phyloP scores from a whole-genome alignment of 2,797 vertebrate species.

The Erithacus rubecula region DNA sequence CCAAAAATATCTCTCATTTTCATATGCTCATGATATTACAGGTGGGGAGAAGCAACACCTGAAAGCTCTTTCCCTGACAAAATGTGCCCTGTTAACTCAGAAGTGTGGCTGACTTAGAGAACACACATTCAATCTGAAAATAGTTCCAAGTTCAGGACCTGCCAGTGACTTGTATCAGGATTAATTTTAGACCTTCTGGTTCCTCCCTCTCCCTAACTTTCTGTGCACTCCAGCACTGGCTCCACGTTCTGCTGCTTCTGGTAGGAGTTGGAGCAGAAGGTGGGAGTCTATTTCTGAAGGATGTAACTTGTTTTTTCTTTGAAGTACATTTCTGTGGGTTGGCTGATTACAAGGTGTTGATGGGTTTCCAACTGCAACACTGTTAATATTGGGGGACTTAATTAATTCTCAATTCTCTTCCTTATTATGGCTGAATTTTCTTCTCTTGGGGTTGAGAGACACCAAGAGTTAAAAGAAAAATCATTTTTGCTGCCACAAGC shows the following conservation, averaged over 20 bases:
- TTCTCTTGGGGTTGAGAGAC: not conserved
- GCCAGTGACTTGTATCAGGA: not conserved
- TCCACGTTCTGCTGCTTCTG: not conserved
- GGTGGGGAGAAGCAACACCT: not conserved
- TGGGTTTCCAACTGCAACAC: constrained; percentile 56
- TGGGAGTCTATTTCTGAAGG: constrained; percentile 64
- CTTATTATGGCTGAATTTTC: not conserved
- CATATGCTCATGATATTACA: not conserved
- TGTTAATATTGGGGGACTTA: constrained; percentile 16
- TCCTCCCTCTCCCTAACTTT: constrained; percentile 27
- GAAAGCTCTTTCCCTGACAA: not conserved
- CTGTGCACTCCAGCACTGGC: constrained; percentile 11
- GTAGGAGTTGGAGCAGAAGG: constrained; percentile 50
- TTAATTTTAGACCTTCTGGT: constrained; percentile 50
- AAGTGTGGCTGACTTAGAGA: not conserved
- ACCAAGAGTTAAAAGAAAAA: constrained; percentile 62
- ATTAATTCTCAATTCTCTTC: constrained; percentile 18
- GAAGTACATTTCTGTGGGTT: constrained; percentile 49
- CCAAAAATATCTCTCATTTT: not conserved
- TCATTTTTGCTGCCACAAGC: constrained; percentile 7
- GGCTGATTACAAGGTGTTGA: constrained; percentile 64
- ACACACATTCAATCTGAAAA: not conserved
- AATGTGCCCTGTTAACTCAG: not conserved
- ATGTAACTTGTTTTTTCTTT: constrained; percentile 31
- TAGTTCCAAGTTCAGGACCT: constrained; percentile 26